phyloP scores from a whole-genome alignment of 2,797 vertebrate genomes.

The Emys orbicularis region DNA sequence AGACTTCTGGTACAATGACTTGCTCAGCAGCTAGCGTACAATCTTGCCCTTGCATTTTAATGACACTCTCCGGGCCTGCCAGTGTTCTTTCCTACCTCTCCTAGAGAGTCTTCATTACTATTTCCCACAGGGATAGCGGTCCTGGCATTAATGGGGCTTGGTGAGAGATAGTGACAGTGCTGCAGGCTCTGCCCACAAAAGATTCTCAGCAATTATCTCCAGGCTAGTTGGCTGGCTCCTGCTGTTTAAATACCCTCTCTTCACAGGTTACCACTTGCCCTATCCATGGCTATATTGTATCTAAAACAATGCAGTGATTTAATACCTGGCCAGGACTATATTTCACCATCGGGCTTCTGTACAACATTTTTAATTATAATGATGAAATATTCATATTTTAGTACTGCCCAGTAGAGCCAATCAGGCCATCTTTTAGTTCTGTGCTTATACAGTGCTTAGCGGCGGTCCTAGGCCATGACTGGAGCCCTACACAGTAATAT shows the following conservation, averaged over 20 bases:
- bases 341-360: rapidly evolving
- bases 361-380: not conserved
- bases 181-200: not conserved
- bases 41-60: rapidly evolving
- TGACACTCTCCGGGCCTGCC: rapidly evolving
- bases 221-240: not conserved
- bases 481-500: not conserved
- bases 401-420: not conserved
- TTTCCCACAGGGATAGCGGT: rapidly evolving
- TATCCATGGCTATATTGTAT: not conserved
- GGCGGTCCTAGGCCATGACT: not conserved
- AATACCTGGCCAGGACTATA: not conserved
- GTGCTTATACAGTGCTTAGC: not conserved
- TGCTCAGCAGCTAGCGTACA: not conserved
- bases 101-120: not conserved
- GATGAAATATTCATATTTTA: not conserved
- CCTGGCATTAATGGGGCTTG: not conserved
- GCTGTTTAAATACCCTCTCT: not conserved
- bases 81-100: not conserved
- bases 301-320: not conserved
- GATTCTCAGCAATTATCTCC: not conserved
- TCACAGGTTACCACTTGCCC: not conserved
- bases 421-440: not conserved
- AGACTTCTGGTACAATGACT: not conserved
- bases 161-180: not conserved